Evolutionary conservation across 1,140 invertebrate genomes (phyloP).

Genomic region (Stratiolaelaps scimitus): DNA sequence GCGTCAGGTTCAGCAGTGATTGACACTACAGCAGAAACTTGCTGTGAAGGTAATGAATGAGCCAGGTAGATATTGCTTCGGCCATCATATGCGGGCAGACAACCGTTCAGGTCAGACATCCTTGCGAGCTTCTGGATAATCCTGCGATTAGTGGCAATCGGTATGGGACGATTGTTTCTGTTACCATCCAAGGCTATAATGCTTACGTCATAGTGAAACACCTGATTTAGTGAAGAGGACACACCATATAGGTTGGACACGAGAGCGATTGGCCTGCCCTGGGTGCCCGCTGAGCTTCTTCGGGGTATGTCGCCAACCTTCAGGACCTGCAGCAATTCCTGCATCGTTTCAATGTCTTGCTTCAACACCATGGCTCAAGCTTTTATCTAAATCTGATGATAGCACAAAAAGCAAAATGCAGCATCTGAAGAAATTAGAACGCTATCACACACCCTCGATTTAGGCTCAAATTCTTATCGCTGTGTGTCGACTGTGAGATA

Average conservation of each 20-base stretch:
- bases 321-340: background rate
- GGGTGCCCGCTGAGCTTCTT: background rate
- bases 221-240: background rate
- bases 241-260: slow-evolving; percentile 20
- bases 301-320: background rate
- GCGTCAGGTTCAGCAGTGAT: background rate
- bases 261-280: background rate
- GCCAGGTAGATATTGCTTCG: background rate
- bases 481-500: too few species aligned
- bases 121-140: background rate
- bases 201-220: background rate
- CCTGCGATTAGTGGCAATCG: background rate
- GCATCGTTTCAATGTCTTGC: too few species aligned
- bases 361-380: too few species aligned
- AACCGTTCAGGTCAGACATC: background rate
- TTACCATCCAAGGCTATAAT: background rate
- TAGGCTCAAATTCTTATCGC: too few species aligned
- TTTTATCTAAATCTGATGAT: too few species aligned
- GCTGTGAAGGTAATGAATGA: background rate
- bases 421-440: too few species aligned
- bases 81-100: slow-evolving; percentile 9
- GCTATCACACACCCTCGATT: too few species aligned
- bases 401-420: too few species aligned
- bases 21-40: background rate
- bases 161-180: background rate